A percentile compares a stretch with the other conserved stretches of the same genome.
Evolutionary conservation across 1,140 invertebrate species (phyloP).

Genomic region (Drosophila gunungcola): DNA sequence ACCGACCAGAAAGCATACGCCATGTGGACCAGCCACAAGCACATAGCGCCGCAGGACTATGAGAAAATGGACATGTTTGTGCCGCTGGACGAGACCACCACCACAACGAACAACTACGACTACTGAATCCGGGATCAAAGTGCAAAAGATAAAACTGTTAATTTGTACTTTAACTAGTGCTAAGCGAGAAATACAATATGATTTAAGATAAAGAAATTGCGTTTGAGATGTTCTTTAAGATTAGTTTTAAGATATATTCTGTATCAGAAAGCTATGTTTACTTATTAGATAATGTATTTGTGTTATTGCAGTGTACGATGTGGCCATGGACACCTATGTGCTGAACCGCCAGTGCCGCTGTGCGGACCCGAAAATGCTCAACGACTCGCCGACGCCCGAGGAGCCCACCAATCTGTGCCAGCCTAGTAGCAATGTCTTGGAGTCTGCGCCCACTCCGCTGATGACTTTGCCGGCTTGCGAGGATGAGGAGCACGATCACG

Average conservation of each 20-base stretch:
- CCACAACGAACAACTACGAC: conserved; percentile 69
- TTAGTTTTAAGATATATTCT: conserved; percentile 14
- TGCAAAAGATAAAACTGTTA: conserved; percentile 47
- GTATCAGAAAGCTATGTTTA: background rate
- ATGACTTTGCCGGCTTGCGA: conserved; percentile 51
- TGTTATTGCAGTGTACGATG: conserved; percentile 64
- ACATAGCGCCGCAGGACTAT: conserved; percentile 70
- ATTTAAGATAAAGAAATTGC: conserved; percentile 54
- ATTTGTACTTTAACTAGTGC: conserved; percentile 76
- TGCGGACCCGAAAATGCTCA: conserved; percentile 60
- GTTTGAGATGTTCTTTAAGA: conserved; percentile 7
- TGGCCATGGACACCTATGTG: conserved; percentile 61
- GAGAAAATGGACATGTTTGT: conserved; percentile 80
- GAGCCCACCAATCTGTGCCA: conserved; percentile 73
- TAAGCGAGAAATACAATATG: conserved; percentile 73
- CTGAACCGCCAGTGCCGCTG: conserved; percentile 68
- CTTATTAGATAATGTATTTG: background rate
- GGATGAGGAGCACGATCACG: conserved; percentile 52
- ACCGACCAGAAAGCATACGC: conserved; percentile 81
- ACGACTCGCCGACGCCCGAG: conserved; percentile 65
- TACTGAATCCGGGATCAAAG: conserved; percentile 54
- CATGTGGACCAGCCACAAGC: conserved; percentile 83
- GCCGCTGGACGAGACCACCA: conserved; percentile 67
- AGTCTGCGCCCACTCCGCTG: conserved; percentile 34
- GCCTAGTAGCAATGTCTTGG: conserved; percentile 48